Conservation (phyloP, 2,113 vertebrate genomes). For the Myotis davidii region DNA sequence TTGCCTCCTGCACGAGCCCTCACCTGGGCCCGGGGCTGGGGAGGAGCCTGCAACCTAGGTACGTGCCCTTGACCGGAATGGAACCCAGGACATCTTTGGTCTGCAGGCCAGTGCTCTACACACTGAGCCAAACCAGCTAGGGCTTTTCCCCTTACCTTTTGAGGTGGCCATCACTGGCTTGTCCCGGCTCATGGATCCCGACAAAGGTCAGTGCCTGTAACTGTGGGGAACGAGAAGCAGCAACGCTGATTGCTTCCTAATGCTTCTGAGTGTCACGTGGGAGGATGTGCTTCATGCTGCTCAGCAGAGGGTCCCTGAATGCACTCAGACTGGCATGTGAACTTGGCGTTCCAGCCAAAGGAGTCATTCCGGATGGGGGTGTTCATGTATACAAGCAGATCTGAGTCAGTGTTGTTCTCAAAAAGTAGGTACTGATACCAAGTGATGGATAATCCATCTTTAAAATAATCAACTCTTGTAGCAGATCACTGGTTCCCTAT, state of each 20-base stretch:
- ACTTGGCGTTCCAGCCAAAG: background rate
- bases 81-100: no score
- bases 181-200: fast-evolving
- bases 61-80: no score
- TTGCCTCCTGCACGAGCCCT: no score
- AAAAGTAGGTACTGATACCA: background rate
- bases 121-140: no score
- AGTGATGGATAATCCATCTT: background rate
- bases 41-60: no score
- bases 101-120: no score
- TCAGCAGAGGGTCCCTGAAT: background rate
- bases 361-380: background rate
- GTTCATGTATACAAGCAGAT: background rate
- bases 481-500: background rate
- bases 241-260: no score
- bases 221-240: background rate
- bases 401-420: background rate
- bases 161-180: background rate
- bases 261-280: fast-evolving
- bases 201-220: fast-evolving
- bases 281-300: fast-evolving
- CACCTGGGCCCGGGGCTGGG: no score
- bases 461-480: background rate
- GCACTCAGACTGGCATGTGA: background rate
- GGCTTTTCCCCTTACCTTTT: background rate